phyloP scores from a whole-genome alignment of 2,888 invertebrate genomes.

The Cosmopolites sordidus region DNA sequence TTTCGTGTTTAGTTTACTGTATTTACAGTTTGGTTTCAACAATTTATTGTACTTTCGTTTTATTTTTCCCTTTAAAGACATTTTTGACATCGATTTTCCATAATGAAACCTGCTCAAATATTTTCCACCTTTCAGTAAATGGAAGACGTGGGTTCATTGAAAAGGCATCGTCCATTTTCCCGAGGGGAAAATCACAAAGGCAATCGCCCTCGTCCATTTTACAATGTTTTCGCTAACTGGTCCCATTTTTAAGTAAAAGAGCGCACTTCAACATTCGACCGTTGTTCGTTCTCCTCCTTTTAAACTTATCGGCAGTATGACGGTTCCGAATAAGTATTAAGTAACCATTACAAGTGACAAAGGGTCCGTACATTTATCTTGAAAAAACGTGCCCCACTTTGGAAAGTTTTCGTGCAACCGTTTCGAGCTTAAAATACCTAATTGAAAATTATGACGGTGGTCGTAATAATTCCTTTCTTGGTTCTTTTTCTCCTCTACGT shows the following conservation, averaged over 20 bases:
- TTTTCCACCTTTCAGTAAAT: no score
- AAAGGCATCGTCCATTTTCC: no score
- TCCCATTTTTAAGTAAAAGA: constrained; percentile 1
- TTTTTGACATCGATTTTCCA: no score
- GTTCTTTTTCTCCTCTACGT: no score
- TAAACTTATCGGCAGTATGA: not conserved
- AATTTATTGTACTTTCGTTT: no score
- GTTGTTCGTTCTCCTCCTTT: not conserved
- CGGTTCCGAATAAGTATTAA: not conserved
- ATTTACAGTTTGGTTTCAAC: no score
- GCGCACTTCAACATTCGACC: not conserved
- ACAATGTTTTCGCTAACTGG: not conserved
- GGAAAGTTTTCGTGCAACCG: not conserved
- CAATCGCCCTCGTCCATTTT: not conserved
- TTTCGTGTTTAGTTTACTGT: no score
- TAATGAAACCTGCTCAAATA: no score
- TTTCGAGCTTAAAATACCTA: not conserved
- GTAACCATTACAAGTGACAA: constrained; percentile 2
- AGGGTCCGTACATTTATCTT: not conserved
- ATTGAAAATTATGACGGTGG: not conserved
- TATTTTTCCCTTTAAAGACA: no score
- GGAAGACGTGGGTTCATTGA: no score
- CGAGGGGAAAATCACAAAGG: not conserved
- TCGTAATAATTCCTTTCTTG: no score
- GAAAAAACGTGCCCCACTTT: not conserved